Evolutionary conservation across 2,888 invertebrate species (phyloP).

Genomic region (Eupithecia dodoneata): DNA sequence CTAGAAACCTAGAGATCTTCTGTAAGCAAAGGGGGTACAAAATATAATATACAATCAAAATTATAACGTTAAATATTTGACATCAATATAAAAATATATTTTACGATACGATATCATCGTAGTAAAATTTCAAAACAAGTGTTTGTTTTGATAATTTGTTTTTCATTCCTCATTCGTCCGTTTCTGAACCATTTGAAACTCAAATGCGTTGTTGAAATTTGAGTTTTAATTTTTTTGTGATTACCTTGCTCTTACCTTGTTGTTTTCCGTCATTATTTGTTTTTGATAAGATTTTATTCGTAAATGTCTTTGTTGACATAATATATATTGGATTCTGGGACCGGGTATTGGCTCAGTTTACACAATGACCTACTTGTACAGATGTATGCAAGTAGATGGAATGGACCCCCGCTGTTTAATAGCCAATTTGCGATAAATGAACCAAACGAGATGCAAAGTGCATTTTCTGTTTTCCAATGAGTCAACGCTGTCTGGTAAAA

Average conservation of each 20-base stretch:
- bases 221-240: too few species aligned
- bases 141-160: background rate
- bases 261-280: background rate
- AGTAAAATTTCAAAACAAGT: background rate
- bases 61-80: background rate
- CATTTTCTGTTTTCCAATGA: conserved; percentile 21
- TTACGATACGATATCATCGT: background rate
- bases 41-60: background rate
- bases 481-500: background rate
- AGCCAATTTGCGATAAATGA: conserved; percentile 25
- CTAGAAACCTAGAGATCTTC: background rate
- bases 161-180: background rate
- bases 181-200: background rate
- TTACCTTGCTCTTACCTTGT: background rate
- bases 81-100: background rate
- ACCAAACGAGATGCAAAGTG: conserved; percentile 21
- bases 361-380: conserved; percentile 16
- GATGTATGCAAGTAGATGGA: conserved; percentile 22
- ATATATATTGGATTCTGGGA: background rate
- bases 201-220: background rate
- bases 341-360: background rate
- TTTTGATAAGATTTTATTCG: background rate
- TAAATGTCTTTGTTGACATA: background rate
- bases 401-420: conserved; percentile 25
- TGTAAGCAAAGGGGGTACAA: background rate